These are phyloP conservation scores for Drosophila fuyamai DNA, from an alignment of 1,140 invertebrate genomes.

Conservation along the genomic window DNA sequence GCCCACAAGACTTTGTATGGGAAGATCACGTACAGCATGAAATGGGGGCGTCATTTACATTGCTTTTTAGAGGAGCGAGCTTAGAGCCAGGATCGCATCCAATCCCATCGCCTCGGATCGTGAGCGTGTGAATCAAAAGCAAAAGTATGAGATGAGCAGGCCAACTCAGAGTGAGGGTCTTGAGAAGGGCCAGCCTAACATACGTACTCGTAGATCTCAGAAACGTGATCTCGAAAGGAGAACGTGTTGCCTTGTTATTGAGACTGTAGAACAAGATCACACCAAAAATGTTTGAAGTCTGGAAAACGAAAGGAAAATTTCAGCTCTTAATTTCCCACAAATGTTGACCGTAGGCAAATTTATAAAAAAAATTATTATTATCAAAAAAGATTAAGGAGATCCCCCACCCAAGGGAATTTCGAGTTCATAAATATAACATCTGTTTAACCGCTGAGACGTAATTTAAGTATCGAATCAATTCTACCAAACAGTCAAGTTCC, in stretches of 20 bases:
- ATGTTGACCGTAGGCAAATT: too few relatives aligned
- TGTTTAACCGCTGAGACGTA: neutral
- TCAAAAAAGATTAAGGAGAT: neutral
- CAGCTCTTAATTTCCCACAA: neutral
- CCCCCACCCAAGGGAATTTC: neutral
- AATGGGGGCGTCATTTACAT: constrained; percentile 82
- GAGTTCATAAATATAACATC: neutral
- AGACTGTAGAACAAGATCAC: constrained; percentile 18
- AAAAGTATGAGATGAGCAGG: constrained; percentile 31
- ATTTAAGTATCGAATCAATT: too few relatives aligned
- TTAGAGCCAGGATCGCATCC: constrained; percentile 41
- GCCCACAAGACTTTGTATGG: constrained; percentile 60
- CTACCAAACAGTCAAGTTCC: too few relatives aligned
- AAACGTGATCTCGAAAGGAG: constrained; percentile 41
- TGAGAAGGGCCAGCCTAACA: constrained; percentile 9
- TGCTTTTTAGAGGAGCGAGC: constrained; percentile 33
- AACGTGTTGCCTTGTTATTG: constrained; percentile 32
- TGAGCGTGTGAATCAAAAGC: constrained; percentile 75
- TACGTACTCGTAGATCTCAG: constrained; percentile 23
- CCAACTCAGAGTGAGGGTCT: constrained; percentile 12
- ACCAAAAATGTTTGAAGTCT: neutral
- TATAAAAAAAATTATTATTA: too few relatives aligned
- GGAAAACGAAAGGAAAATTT: constrained; percentile 3
- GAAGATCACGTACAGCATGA: constrained; percentile 74
- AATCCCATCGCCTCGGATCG: constrained; percentile 46